Evolutionary conservation across 2,113 vertebrate genomes (phyloP).

Genomic region (Oncorhynchus keta): DNA sequence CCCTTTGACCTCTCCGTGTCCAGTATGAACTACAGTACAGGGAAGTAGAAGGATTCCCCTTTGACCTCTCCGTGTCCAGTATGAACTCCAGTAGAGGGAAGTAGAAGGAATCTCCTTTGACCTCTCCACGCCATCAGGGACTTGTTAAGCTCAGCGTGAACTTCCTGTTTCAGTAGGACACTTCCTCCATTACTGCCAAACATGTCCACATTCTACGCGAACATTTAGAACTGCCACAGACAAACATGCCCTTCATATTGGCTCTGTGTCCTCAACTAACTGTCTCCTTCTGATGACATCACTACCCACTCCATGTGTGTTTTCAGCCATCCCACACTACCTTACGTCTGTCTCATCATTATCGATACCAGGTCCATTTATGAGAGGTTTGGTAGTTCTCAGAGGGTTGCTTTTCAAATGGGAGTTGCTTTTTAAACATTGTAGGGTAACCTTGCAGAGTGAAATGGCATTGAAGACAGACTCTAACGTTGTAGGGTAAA

Average conservation of each 20-base stretch:
- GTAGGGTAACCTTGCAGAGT: no score
- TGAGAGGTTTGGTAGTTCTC: background rate
- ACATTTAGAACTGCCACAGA: background rate
- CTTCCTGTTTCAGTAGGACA: no score
- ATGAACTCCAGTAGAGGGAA: no score
- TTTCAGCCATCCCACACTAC: background rate
- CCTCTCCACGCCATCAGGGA: slow-evolving; percentile 31
- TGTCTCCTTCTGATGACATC: slow-evolving; percentile 21
- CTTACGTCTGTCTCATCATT: background rate
- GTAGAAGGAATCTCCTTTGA: background rate
- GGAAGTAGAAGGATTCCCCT: no score
- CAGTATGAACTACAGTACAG: no score
- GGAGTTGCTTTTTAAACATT: no score
- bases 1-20: slow-evolving; percentile 32
- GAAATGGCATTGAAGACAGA: no score
- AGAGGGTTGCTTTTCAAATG: no score
- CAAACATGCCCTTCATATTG: slow-evolving; percentile 32
- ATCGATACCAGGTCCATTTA: background rate
- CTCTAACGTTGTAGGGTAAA: no score
- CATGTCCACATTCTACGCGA: background rate
- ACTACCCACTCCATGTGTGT: slow-evolving; percentile 23
- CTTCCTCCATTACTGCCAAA: background rate
- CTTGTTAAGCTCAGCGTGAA: background rate
- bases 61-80: background rate
- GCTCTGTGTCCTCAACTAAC: slow-evolving; percentile 16